A percentile compares a stretch with the other conserved stretches of the same genome.
These are phyloP conservation scores for Nasua narica DNA, from an alignment of 2,797 vertebrate genomes.

Conservation along the genomic window DNA sequence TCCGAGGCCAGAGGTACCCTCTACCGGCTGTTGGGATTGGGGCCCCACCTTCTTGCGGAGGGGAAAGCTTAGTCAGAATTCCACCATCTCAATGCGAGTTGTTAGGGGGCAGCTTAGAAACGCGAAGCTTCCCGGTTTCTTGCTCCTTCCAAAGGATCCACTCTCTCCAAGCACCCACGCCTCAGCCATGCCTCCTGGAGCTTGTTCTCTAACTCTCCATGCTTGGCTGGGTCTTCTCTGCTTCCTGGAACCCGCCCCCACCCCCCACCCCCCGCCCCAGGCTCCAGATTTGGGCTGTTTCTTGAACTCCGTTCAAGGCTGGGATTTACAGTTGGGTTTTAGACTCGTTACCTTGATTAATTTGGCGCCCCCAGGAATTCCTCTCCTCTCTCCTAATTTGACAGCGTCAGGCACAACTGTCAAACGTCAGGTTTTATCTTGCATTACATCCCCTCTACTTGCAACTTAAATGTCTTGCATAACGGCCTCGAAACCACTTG, in stretches of 20 bases:
- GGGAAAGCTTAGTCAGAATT: neutral
- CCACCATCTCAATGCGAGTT: neutral
- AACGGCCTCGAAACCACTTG: neutral
- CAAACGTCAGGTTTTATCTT: neutral
- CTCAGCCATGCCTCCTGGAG: neutral
- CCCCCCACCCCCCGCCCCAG: accelerated
- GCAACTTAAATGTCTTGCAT: neutral
- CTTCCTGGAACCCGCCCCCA: neutral
- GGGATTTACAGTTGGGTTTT: neutral
- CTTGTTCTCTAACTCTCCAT: neutral
- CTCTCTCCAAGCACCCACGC: neutral
- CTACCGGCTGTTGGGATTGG: neutral
- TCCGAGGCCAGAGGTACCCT: neutral
- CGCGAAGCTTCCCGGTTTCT: neutral
- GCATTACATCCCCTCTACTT: neutral
- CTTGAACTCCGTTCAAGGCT: neutral
- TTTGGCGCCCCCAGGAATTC: neutral
- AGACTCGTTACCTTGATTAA: neutral
- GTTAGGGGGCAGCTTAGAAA: neutral
- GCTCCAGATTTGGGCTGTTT: neutral
- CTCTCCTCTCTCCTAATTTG: too few relatives aligned
- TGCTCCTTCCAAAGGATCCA: neutral
- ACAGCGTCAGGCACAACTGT: neutral
- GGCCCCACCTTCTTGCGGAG: too few relatives aligned
- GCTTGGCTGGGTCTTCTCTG: neutral